Conservation (phyloP, 2,113 vertebrate species). For the Accipiter cooperii region DNA sequence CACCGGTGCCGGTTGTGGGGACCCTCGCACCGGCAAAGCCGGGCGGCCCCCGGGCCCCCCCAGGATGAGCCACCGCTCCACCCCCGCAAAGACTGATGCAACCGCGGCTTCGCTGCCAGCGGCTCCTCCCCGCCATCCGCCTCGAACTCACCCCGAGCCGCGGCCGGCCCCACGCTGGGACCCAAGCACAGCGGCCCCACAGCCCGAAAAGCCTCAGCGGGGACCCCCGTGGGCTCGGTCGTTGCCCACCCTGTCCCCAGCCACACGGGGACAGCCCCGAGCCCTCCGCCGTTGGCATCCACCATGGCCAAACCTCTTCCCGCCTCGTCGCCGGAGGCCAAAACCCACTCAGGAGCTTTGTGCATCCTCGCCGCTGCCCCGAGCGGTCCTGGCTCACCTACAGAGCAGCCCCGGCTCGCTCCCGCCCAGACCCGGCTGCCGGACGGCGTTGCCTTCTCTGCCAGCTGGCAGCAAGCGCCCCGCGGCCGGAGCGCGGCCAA, state of each 20-base stretch:
- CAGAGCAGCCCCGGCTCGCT: background rate
- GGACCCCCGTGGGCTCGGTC: background rate
- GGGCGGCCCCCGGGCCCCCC: background rate
- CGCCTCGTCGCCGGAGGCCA: rapidly evolving
- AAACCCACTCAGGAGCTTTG: background rate
- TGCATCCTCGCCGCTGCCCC: background rate
- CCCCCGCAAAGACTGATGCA: slow-evolving; percentile 20
- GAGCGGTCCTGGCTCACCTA: background rate
- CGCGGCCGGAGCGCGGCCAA: rapidly evolving
- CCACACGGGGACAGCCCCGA: rapidly evolving
- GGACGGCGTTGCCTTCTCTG: background rate
- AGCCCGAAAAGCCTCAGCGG: background rate
- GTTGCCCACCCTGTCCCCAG: rapidly evolving
- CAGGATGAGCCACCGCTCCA: background rate
- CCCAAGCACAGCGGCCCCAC: rapidly evolving
- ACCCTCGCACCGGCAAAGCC: background rate
- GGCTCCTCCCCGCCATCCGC: background rate
- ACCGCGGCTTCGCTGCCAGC: background rate
- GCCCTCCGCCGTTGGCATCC: rapidly evolving
- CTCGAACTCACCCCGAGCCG: background rate
- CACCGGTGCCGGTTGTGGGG: rapidly evolving
- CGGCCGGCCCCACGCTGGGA: rapidly evolving
- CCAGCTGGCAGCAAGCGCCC: background rate
- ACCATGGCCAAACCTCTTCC: background rate
- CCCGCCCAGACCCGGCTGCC: background rate